Evolutionary conservation across 2,888 invertebrate genomes (phyloP).

Genomic region (Lingula anatina): DNA sequence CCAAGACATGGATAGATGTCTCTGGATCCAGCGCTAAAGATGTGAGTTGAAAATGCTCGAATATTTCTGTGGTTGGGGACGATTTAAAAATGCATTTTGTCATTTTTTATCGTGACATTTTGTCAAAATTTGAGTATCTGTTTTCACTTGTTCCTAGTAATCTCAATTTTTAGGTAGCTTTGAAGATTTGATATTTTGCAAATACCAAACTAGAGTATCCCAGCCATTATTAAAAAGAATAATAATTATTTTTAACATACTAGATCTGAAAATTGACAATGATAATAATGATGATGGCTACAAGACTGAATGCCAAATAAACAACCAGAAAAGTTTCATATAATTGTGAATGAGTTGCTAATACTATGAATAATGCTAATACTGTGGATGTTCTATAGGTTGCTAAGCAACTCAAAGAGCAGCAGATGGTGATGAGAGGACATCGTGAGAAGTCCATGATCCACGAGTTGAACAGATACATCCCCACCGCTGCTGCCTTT

Average conservation of each 20-base stretch:
- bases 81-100: neutral
- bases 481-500: constrained; percentile 99
- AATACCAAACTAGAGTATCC: too few species aligned
- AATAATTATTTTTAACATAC: too few species aligned
- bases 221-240: too few species aligned
- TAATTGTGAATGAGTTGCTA: too few species aligned
- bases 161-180: neutral
- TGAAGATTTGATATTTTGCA: too few species aligned
- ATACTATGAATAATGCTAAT: too few species aligned
- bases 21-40: constrained; percentile 99
- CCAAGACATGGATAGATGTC: constrained; percentile 99
- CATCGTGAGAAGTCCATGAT: constrained; percentile 99
- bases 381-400: too few species aligned
- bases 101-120: neutral
- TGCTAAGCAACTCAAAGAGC: constrained; percentile 97
- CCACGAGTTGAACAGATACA: constrained; percentile 98
- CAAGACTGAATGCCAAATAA: too few species aligned
- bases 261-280: too few species aligned
- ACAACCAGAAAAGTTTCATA: too few species aligned
- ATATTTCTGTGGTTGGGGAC: neutral
- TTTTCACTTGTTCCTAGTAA: neutral
- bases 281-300: too few species aligned
- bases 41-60: constrained; percentile 64
- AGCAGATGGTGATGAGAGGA: constrained; percentile 99
- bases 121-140: too few species aligned